phyloP scores from a whole-genome alignment of 2,797 vertebrate genomes.

The Myotis pilosus region DNA sequence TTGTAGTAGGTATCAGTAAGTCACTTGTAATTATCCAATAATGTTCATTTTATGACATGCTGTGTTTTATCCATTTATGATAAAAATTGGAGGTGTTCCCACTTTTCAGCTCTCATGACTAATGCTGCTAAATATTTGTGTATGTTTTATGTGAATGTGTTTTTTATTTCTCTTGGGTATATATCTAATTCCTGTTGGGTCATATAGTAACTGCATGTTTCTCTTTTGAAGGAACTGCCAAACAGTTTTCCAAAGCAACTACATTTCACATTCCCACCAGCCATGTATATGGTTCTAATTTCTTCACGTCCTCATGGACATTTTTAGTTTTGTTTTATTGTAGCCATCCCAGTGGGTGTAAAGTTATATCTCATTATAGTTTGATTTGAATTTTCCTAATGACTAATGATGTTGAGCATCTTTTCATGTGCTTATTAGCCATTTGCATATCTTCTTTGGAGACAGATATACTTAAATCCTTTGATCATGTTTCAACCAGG shows the following conservation, averaged over 20 bases:
- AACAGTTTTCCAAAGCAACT: neutral
- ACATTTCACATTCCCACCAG: neutral
- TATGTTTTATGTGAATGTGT: neutral
- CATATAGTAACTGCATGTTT: neutral
- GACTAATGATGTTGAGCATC: no score
- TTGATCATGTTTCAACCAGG: no score
- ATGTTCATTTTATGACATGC: neutral
- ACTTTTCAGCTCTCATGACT: neutral
- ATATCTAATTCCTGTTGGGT: neutral
- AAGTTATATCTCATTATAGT: neutral
- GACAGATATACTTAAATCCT: no score
- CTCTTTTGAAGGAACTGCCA: neutral
- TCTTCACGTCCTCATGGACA: neutral
- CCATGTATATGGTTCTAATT: neutral
- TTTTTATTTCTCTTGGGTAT: neutral
- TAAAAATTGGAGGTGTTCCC: neutral
- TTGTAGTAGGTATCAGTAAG: neutral
- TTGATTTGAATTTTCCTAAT: no score
- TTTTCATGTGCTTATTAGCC: no score
- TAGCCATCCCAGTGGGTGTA: neutral
- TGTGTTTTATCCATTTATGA: neutral
- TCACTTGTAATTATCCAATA: neutral
- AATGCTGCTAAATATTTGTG: neutral
- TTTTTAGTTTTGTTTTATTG: neutral
- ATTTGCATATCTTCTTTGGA: no score